Base-by-base conservation (phyloP, 2,797 vertebrate species). In the Melanotaenia trifasciata region DNA sequence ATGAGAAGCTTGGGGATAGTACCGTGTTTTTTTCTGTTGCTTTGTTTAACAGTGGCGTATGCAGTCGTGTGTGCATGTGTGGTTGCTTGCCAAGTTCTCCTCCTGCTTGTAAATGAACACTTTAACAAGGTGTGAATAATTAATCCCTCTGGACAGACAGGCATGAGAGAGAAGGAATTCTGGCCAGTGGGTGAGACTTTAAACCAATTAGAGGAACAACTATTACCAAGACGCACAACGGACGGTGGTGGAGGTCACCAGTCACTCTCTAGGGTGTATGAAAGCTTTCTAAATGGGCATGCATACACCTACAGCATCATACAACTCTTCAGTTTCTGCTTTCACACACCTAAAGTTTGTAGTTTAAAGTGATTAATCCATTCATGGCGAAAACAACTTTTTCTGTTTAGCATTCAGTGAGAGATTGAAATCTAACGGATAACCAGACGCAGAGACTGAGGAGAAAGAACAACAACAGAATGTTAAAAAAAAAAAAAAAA, bases 401-500 rank as follows among this genome's bases (percentile, higher is more conserved):
- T 54, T 51, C 54, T 63, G 72, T 78, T 83, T 61, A 68, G 57
- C 1, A 8, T 45, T 45, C 18, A 45, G 5, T 18, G 18, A 73
- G 64, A 80, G 58, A 72, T 14, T 65, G 28, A 67, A 60, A 35
- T 68, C 36, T 50, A 11, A 80, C 66, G 14, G 45, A 68, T 68
- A 45, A 54, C 13, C 13, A 74, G 36, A 64, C 59, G 72, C 20
- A 40, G 18, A 40, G 59, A 63, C 32, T 1, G 67, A 60, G 45
- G 63, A 43, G 63, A 83, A 78, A 72, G 80, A 80, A 80, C 76
- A 36, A 35, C 38, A 76, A 57, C 58, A 40, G 74, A 78, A 76
- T 47, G 58, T 70, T 65, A 57, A 60, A 73, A 84, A 82, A 76
- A 75, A 33, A 78, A 90, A 91, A 80, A 85, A 87, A 88, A 87